Percentiles rank a stretch among this genome's conserved stretches.
phyloP scores from a whole-genome alignment of 1,140 invertebrate genomes.

The Drosophila neocordata region DNA sequence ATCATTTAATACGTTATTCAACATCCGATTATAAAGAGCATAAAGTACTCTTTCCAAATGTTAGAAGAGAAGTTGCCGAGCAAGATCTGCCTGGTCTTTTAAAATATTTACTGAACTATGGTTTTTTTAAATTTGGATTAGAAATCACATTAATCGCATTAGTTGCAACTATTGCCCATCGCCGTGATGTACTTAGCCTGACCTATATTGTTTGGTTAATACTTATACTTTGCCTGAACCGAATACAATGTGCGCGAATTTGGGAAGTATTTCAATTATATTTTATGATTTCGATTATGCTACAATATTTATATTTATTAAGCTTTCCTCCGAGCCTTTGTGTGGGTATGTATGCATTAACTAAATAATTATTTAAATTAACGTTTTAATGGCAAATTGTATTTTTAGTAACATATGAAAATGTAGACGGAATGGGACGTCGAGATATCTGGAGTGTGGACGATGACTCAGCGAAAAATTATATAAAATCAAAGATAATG shows the following conservation, averaged over 20 bases:
- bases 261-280: slow-evolving; percentile 95
- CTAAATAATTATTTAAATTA: background rate
- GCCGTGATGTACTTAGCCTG: slow-evolving; percentile 95
- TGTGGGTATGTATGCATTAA: slow-evolving; percentile 83
- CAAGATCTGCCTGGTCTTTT: slow-evolving; percentile 89
- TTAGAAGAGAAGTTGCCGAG: slow-evolving; percentile 92
- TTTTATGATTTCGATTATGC: slow-evolving; percentile 90
- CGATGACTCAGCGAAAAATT: slow-evolving; percentile 12
- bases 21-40: slow-evolving; percentile 66
- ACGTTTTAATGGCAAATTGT: background rate
- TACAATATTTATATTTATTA: slow-evolving; percentile 95
- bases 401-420: background rate
- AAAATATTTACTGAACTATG: slow-evolving; percentile 95
- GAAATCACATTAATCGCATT: slow-evolving; percentile 95
- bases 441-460: slow-evolving; percentile 18
- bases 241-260: slow-evolving; percentile 87
- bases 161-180: slow-evolving; percentile 92
- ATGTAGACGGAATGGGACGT: background rate
- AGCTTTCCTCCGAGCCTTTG: slow-evolving; percentile 93
- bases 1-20: slow-evolving; percentile 86
- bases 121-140: slow-evolving; percentile 97
- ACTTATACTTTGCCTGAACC: slow-evolving; percentile 88
- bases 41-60: slow-evolving; percentile 92
- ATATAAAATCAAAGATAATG: slow-evolving; percentile 87
- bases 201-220: slow-evolving; percentile 94